These are phyloP conservation scores for Slavum lentiscoides DNA, from an alignment of 2,888 invertebrate genomes.

Conservation along the genomic window DNA sequence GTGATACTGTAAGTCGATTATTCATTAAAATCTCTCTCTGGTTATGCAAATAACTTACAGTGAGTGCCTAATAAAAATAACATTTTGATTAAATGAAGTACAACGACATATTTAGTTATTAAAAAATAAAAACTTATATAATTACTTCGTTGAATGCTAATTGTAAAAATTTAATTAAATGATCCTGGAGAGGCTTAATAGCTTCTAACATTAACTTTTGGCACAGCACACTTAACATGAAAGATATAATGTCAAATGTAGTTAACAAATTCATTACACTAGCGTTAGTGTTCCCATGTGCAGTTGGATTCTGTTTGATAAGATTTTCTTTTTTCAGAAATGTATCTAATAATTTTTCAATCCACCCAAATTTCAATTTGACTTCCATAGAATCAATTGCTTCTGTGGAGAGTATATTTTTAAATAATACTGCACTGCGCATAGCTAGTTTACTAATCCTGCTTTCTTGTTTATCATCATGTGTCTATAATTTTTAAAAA, in stretches of 20 bases:
- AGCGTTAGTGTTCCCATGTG: conserved; percentile 22
- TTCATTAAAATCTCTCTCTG: background rate
- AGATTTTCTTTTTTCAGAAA: conserved; percentile 42
- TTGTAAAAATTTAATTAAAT: conserved; percentile 39
- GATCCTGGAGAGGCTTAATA: conserved; percentile 26
- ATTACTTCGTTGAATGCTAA: conserved; percentile 41
- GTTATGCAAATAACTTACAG: background rate
- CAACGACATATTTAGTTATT: background rate
- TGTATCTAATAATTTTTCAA: conserved; percentile 27
- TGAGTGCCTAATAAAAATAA: conserved; percentile 1
- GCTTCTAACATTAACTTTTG: conserved; percentile 36
- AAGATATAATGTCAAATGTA: conserved; percentile 25
- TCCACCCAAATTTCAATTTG: conserved; percentile 39
- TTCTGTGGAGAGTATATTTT: conserved; percentile 34
- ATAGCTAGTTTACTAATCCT: conserved; percentile 31
- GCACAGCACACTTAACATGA: conserved; percentile 28
- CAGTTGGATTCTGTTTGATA: conserved; percentile 35
- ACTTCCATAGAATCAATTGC: conserved; percentile 1
- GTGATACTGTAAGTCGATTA: conserved; percentile 14
- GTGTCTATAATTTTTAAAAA: conserved; percentile 21
- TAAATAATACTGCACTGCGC: conserved; percentile 32
- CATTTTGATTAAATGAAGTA: background rate
- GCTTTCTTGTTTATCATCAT: conserved; percentile 47
- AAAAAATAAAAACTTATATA: background rate
- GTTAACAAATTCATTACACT: conserved; percentile 33